Evolutionary conservation across 2,888 invertebrate species (phyloP), one percentile per base, ranked within the genome.

Genomic region (Calameuta idolon): DNA sequence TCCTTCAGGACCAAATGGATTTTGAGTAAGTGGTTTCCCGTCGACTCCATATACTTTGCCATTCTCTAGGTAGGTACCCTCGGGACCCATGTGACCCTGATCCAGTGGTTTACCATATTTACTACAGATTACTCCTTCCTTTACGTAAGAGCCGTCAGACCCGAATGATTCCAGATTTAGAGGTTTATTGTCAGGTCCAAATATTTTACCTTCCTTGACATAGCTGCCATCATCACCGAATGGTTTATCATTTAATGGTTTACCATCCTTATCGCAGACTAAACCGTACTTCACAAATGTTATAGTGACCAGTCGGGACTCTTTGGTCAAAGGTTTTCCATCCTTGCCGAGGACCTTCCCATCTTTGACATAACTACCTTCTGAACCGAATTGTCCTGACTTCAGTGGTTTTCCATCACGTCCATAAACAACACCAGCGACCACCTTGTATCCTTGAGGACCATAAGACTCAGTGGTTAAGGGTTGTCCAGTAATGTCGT

Each of bases 241-340:
- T 12, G 75, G 31, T 33, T 75, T 68, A 11, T 78, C 76, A 12
- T 73, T 78, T 73, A 78, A 73, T 11, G 40, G 34, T 15, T 78
- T 78, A 9, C 78, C 78, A 35, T 76, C 55, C n/a, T 75, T 73
- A 68, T 78, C 75, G 31, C 71, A 71, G 33, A 78, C 73, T 12
- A 78, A 68, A 34, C 78, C 78, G 2, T 75, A 75, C 5, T 76
- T 75, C 11, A 78, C 78, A 37, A 78, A 78, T 15, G 75, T 78
- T 76, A 90, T 91, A 77, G 90, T 90, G 1, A 89, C 87, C 1
- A 91, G 91, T 30, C 78, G 76, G 4, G 78, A 73, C 69, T 78
- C 69, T 73, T 75, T 78, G 34, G 73, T 78, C 31, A 78, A 75
- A 15, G 78, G 78, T 73, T 76, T 78, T 4, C 75, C 75, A 35